Conservation (phyloP, 2,888 invertebrate species). For the Ophion obscuratus region DNA sequence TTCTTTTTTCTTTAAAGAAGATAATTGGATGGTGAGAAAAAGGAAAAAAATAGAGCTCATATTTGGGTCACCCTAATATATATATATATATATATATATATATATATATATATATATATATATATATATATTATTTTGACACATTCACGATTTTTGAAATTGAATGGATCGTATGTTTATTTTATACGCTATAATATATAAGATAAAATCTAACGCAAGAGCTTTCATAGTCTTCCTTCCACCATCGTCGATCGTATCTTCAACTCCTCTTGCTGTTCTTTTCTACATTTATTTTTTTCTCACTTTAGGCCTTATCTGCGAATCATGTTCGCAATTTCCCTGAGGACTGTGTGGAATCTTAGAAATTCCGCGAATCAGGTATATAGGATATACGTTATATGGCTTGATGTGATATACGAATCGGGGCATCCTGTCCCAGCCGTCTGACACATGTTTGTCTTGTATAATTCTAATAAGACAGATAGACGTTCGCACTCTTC, state of each 20-base stretch:
- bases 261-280: background rate
- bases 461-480: slow-evolving; percentile 15
- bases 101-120: too few species aligned
- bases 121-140: too few species aligned
- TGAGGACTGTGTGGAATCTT: slow-evolving; percentile 37
- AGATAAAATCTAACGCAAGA: too few species aligned
- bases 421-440: slow-evolving; percentile 37
- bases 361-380: slow-evolving; percentile 49
- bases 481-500: too few species aligned
- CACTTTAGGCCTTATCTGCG: slow-evolving; percentile 13
- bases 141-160: too few species aligned
- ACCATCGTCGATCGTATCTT: slow-evolving; percentile 2
- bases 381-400: background rate
- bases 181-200: too few species aligned
- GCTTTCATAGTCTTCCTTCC: background rate
- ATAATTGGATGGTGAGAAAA: too few species aligned
- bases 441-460: slow-evolving; percentile 1
- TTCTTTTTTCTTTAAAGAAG: too few species aligned
- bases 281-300: slow-evolving; percentile 5
- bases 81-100: too few species aligned
- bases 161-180: too few species aligned
- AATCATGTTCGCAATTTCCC: slow-evolving; percentile 25
- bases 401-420: background rate
- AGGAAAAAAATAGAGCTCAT: too few species aligned
- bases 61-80: too few species aligned